phyloP scores from a whole-genome alignment of 2,797 vertebrate genomes.

The Enteromius radiatus region DNA sequence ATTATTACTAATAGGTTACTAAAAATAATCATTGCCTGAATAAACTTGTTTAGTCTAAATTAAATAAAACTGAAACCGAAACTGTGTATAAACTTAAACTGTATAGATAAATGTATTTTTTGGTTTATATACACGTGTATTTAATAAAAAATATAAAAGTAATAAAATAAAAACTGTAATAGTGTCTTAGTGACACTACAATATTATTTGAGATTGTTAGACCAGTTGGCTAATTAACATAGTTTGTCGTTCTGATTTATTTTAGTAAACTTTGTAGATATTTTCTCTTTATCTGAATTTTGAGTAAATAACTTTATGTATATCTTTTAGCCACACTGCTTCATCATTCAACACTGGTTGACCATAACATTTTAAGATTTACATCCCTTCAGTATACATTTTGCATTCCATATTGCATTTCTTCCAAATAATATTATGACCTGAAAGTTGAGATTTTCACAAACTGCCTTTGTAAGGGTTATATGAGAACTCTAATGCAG shows the following conservation, averaged over 20 bases:
- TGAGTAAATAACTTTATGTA: neutral
- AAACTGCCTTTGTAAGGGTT: conserved; percentile 19
- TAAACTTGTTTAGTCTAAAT: neutral
- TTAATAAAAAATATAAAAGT: too few relatives aligned
- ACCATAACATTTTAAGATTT: neutral
- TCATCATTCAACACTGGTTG: neutral
- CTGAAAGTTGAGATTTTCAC: neutral
- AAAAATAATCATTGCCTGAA: neutral
- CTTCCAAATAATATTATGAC: neutral
- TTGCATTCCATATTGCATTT: neutral
- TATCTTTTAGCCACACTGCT: neutral
- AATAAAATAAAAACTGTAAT: neutral
- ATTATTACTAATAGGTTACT: neutral
- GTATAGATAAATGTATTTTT: neutral
- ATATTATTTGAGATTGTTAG: neutral
- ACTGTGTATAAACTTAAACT: neutral
- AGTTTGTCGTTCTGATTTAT: neutral
- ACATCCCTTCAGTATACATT: neutral
- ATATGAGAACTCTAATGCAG: conserved; percentile 37
- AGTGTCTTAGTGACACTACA: neutral
- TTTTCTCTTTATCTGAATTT: neutral
- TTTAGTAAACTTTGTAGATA: neutral
- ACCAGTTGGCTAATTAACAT: neutral
- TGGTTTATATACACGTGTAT: too few relatives aligned
- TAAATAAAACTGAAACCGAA: neutral